Conservation (phyloP, 2,888 invertebrate species). For the Camponotus fellah region DNA sequence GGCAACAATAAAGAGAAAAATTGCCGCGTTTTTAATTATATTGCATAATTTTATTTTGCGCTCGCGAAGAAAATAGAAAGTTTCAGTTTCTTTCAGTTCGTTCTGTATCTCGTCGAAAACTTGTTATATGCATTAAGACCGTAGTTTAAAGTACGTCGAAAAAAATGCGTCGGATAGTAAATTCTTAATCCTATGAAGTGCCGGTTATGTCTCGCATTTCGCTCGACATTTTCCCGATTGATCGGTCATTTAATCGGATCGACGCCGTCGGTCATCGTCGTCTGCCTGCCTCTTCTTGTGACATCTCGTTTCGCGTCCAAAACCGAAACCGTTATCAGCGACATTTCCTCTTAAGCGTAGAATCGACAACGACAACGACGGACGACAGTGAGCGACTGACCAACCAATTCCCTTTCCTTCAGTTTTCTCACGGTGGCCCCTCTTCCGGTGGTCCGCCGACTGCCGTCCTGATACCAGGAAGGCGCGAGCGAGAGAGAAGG, state of each 20-base stretch:
- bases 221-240: slow-evolving; percentile 36
- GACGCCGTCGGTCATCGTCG: slow-evolving; percentile 46
- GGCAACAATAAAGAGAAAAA: not conserved
- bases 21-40: not conserved
- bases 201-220: slow-evolving; percentile 12
- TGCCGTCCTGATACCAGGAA: slow-evolving; percentile 56
- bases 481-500: slow-evolving; percentile 26
- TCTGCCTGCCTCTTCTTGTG: slow-evolving; percentile 43
- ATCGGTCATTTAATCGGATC: slow-evolving; percentile 40
- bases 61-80: not conserved
- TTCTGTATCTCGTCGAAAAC: not conserved
- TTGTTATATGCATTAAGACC: not conserved
- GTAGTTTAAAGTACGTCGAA: not conserved
- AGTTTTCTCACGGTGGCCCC: slow-evolving; percentile 75
- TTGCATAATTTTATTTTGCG: not conserved
- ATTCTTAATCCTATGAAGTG: slow-evolving; percentile 30
- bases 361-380: slow-evolving; percentile 62
- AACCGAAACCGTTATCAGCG: slow-evolving; percentile 71
- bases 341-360: slow-evolving; percentile 67
- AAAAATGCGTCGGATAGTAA: not conserved
- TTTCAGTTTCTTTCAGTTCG: not conserved
- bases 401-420: slow-evolving; percentile 58
- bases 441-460: slow-evolving; percentile 72
- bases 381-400: slow-evolving; percentile 60
- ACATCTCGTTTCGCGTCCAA: slow-evolving; percentile 63